These are phyloP conservation scores for Montipora foliosa DNA, from an alignment of 64 coral and sea anemone genomes.

Conservation along the genomic window DNA sequence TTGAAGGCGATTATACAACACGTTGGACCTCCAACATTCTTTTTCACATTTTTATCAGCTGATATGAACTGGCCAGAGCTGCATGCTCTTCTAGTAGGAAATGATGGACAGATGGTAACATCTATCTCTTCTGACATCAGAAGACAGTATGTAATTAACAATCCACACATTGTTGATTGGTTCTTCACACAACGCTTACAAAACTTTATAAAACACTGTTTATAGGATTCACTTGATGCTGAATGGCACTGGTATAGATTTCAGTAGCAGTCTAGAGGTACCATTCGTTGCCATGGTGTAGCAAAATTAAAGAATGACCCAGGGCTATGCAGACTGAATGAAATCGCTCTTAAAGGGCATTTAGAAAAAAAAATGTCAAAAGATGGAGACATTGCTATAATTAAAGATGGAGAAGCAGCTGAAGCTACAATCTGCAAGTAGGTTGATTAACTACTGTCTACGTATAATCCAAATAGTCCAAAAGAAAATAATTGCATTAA, in stretches of 20 bases:
- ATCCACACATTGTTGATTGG: slow-evolving; percentile 70
- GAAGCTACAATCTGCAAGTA: slow-evolving; percentile 36
- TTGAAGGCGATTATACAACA: slow-evolving; percentile 42
- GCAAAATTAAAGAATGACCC: slow-evolving; percentile 60
- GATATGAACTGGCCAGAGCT: slow-evolving; percentile 45
- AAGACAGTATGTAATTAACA: slow-evolving; percentile 57
- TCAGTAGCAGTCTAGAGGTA: slow-evolving; percentile 49
- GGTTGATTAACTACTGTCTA: slow-evolving; percentile 50
- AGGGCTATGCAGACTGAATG: slow-evolving; percentile 33
- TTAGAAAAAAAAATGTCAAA: slow-evolving; percentile 22
- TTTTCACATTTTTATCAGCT: slow-evolving; percentile 59
- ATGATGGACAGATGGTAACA: not conserved
- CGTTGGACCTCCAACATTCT: slow-evolving; percentile 39
- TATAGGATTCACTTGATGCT: slow-evolving; percentile 54
- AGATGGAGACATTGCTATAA: slow-evolving; percentile 1
- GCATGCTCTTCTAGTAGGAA: slow-evolving; percentile 31
- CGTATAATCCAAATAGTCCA: slow-evolving; percentile 50
- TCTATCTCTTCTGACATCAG: slow-evolving; percentile 15
- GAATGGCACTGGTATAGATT: slow-evolving; percentile 63
- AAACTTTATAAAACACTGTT: slow-evolving; percentile 54
- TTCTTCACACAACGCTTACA: slow-evolving; percentile 55
- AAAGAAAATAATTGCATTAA: slow-evolving; percentile 35
- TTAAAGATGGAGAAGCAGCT: slow-evolving; percentile 40
- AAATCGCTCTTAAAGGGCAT: slow-evolving; percentile 49
- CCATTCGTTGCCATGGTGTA: slow-evolving; percentile 51